Evolutionary conservation across 2,797 vertebrate species (phyloP).

Genomic region (Periophthalmus magnuspinnatus): DNA sequence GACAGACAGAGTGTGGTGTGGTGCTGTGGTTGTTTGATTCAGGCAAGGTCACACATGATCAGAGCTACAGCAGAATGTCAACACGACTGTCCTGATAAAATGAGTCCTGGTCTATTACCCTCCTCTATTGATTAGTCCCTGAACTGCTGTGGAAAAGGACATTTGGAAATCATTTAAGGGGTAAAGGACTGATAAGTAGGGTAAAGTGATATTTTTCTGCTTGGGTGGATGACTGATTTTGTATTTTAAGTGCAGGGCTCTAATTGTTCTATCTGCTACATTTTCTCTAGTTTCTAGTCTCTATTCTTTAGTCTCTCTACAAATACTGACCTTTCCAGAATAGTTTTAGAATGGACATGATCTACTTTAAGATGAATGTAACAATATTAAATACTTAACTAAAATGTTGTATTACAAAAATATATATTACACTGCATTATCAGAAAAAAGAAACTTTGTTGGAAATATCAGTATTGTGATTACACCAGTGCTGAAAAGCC

Average conservation of each 20-base stretch:
- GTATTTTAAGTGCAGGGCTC: constrained; percentile 6
- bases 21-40: constrained; percentile 1
- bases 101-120: constrained; percentile 2
- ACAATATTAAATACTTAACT: too few species aligned
- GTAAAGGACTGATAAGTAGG: not conserved
- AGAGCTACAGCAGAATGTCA: constrained; percentile 18
- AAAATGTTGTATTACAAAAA: too few species aligned
- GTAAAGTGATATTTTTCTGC: not conserved
- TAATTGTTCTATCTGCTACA: not conserved
- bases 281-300: too few species aligned
- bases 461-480: too few species aligned
- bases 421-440: not conserved
- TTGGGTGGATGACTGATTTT: not conserved
- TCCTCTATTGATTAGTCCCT: constrained; percentile 1
- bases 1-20: too few species aligned
- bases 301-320: too few species aligned
- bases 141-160: not conserved
- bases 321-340: too few species aligned
- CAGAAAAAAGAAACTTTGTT: too few species aligned
- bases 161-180: constrained; percentile 1
- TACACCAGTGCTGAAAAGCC: too few species aligned
- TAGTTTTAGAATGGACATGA: too few species aligned
- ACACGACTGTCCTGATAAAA: constrained; percentile 6
- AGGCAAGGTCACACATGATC: constrained; percentile 22
- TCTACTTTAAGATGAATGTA: too few species aligned